Base-by-base conservation (phyloP, 2,797 vertebrate genomes). In the Gallinago solitaria region DNA sequence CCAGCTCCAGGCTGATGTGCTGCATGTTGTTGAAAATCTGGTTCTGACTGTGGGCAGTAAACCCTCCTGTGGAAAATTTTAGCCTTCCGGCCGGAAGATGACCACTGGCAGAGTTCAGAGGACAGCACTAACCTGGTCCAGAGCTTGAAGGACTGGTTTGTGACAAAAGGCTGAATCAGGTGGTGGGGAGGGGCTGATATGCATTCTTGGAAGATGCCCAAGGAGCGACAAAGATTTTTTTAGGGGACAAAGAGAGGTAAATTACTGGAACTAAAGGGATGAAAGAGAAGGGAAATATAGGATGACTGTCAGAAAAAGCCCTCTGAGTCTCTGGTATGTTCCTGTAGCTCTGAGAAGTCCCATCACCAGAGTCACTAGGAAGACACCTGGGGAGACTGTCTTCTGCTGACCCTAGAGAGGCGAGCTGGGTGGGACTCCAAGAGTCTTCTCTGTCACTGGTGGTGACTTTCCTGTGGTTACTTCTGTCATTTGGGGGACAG, bases 141-240 rank as follows among this genome's bases (percentile, higher is more conserved):
- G 76, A 86, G 89, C 91, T 86, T 25, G 86, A 93, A 92, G 69
- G 94, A 89, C 94, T 73, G 78, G 92, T 83, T 91, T 50, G 86
- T 91, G 92, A 94, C 92, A 80, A 60, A 63, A 47, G 39, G 18
- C 89, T 87, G 89, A 87, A 84, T 94, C 94, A 94, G 86, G 20
- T 78, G 65, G 27, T 74, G 80, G 54, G 83, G 54, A 95, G 74
- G 50, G 47, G 69, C 78, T 77, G 76, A 50, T 48, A 53, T 4
- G 0, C 15, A 4, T 47, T 57, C 74, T 63, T 70, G 73, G 81
- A 76, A 43, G 89, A 33, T 69, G 83, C 79, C 70, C 82, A 51
- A 39, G 64, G 64, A 77, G 51, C 45, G 69, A 69, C 30, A 73
- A 41, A 27, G 65, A 69, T 16, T 43, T 43, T 47, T 59, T 83